A percentile compares a stretch with the other conserved stretches of the same genome.
Conservation (phyloP, 2,888 invertebrate genomes). For the Ectemnius lituratus region DNA sequence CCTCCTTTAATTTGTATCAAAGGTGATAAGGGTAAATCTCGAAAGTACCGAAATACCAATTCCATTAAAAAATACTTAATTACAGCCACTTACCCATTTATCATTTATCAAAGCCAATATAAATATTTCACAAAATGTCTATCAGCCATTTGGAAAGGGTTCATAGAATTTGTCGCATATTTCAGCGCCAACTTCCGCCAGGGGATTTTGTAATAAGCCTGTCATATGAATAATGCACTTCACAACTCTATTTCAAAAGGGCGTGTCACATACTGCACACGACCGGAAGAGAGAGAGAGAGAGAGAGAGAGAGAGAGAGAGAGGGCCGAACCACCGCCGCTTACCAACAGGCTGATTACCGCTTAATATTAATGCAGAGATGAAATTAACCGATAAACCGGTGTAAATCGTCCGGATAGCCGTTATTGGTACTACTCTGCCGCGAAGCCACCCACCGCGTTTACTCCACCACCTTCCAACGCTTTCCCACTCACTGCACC, state of each 20-base stretch:
- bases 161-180: constrained; percentile 37
- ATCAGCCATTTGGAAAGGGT: constrained; percentile 7
- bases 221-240: constrained; percentile 42
- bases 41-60: background rate
- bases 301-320: too few species aligned
- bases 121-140: constrained; percentile 33
- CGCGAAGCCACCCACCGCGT: constrained; percentile 4
- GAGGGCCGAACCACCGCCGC: background rate
- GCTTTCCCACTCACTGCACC: too few species aligned
- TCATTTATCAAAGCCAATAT: constrained; percentile 28
- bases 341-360: constrained; percentile 33
- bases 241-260: constrained; percentile 19
- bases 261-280: background rate
- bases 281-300: too few species aligned
- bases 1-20: too few species aligned
- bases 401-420: constrained; percentile 33
- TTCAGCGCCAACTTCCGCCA: constrained; percentile 29
- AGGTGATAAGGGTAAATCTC: too few species aligned
- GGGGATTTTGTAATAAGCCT: constrained; percentile 33
- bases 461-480: background rate
- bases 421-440: constrained; percentile 19
- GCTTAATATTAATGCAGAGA: constrained; percentile 46
- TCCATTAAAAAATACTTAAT: constrained; percentile 35
- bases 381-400: constrained; percentile 49
- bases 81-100: constrained; percentile 32